phyloP scores from a whole-genome alignment of 2,113 vertebrate species.

The Mormyrus iriodes region DNA sequence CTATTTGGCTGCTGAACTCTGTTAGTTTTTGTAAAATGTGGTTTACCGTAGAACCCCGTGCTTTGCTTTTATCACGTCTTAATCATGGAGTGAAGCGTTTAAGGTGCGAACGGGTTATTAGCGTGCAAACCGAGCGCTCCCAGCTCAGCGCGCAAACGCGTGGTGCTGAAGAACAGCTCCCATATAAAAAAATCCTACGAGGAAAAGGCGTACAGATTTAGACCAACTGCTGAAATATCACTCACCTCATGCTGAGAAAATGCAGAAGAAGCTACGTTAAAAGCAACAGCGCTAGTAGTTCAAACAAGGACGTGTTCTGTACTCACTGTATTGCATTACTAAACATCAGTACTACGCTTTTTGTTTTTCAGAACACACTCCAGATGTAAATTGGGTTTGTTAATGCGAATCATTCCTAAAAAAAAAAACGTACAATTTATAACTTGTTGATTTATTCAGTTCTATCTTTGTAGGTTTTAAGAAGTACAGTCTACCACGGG shows the following conservation, averaged over 20 bases:
- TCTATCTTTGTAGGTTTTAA: neutral
- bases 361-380: neutral
- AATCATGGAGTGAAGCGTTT: neutral
- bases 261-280: neutral
- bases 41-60: neutral
- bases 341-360: neutral
- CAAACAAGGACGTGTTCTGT: neutral
- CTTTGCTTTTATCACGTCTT: neutral
- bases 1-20: neutral
- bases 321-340: neutral
- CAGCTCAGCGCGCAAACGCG: neutral
- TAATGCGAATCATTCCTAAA: neutral
- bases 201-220: neutral
- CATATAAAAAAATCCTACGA: neutral
- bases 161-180: constrained; percentile 27
- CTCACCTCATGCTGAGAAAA: neutral
- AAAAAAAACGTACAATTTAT: neutral
- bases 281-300: neutral
- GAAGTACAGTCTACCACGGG: neutral
- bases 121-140: neutral
- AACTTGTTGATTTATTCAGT: neutral
- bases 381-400: neutral
- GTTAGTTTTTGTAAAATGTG: neutral
- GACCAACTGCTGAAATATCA: neutral
- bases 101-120: neutral